These are phyloP conservation scores for Cyanoramphus novaezelandiae DNA, from an alignment of 2,113 vertebrate species.

Conservation along the genomic window DNA sequence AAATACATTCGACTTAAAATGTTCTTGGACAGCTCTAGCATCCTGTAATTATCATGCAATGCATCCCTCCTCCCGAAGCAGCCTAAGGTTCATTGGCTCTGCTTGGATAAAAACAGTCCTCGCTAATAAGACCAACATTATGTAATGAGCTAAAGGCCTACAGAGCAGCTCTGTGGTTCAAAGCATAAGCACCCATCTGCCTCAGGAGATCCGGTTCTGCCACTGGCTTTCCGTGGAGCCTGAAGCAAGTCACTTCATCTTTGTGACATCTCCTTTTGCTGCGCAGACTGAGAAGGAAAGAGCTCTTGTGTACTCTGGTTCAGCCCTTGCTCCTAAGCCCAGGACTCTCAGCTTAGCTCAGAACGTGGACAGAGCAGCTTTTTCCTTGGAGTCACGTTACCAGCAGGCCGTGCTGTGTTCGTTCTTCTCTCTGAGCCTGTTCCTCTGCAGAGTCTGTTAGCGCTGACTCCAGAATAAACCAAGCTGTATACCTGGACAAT, in stretches of 20 bases:
- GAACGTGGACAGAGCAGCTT: neutral
- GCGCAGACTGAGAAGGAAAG: neutral
- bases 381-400: neutral
- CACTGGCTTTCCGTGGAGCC: neutral
- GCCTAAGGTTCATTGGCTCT: neutral
- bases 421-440: neutral
- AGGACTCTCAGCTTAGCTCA: neutral
- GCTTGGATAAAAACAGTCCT: neutral
- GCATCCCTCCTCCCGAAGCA: neutral
- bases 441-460: neutral
- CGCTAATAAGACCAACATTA: neutral
- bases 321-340: neutral
- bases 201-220: neutral
- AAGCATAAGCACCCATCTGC: neutral
- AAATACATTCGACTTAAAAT: constrained; percentile 36
- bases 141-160: neutral
- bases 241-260: neutral
- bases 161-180: neutral
- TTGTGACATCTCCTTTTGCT: neutral
- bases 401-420: neutral
- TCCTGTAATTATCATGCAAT: constrained; percentile 53
- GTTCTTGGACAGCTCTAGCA: constrained; percentile 58
- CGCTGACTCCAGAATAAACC: neutral
- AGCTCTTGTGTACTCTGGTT: neutral
- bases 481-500: neutral